A percentile compares a stretch with the other conserved stretches of the same genome.
Evolutionary conservation across 1,140 invertebrate genomes (phyloP).

Genomic region (Pseudoatta argentina): DNA sequence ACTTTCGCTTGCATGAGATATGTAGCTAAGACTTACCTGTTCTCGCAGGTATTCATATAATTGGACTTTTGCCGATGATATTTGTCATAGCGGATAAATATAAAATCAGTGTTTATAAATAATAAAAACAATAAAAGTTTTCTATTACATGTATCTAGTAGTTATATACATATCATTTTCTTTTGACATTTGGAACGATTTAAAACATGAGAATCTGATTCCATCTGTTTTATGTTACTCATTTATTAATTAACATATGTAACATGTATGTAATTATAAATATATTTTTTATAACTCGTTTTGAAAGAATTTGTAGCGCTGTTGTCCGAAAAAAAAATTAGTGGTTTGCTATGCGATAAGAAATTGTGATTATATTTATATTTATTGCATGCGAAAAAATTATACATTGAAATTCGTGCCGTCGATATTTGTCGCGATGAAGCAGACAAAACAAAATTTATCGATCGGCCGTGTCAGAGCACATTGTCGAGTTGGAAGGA

Average conservation of each 20-base stretch:
- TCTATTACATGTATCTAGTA: neutral
- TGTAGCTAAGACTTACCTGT: constrained; percentile 5
- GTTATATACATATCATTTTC: neutral
- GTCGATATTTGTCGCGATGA: constrained; percentile 55
- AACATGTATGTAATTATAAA: neutral
- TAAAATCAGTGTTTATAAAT: neutral
- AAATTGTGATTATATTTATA: neutral
- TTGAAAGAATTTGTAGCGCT: neutral
- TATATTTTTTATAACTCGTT: neutral
- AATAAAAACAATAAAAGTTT: neutral
- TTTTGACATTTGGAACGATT: neutral
- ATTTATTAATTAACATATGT: neutral
- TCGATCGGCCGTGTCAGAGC: constrained; percentile 48
- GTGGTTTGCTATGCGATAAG: neutral
- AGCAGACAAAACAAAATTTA: constrained; percentile 64
- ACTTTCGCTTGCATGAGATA: constrained; percentile 11
- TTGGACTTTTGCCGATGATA: neutral
- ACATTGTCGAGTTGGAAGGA: constrained; percentile 38
- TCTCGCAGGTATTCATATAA: neutral
- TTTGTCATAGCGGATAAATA: neutral
- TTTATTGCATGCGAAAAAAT: neutral
- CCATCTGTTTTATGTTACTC: neutral
- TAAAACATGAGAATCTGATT: too few species aligned
- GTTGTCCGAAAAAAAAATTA: neutral
- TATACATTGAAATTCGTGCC: neutral